phyloP scores from a whole-genome alignment of 2,888 invertebrate genomes.

The Tuberolachnus salignus region DNA sequence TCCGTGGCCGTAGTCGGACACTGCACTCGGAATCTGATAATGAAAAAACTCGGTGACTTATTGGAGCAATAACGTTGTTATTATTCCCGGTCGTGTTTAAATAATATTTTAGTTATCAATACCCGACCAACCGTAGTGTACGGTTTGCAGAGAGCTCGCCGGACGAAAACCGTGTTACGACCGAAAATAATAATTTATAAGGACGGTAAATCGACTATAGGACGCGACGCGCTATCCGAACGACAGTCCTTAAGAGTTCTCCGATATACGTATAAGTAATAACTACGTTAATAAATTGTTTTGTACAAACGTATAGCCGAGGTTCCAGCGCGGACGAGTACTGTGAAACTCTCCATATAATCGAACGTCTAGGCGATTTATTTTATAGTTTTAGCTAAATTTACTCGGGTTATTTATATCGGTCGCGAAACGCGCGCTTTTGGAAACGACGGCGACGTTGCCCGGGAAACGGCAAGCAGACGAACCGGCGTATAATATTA shows the following conservation, averaged over 20 bases:
- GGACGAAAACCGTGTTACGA: not conserved
- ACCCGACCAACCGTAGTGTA: not conserved
- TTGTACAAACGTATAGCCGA: too few species aligned
- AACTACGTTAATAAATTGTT: too few species aligned
- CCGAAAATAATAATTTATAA: not conserved
- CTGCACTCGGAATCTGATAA: too few species aligned
- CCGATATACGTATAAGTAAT: not conserved
- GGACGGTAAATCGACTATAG: not conserved
- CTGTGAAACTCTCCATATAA: not conserved
- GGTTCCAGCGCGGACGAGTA: too few species aligned
- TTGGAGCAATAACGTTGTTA: not conserved
- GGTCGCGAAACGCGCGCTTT: too few species aligned
- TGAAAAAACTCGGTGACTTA: too few species aligned
- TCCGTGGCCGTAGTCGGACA: too few species aligned
- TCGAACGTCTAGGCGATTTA: not conserved
- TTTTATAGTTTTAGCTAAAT: not conserved
- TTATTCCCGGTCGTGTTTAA: not conserved
- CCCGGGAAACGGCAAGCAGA: too few species aligned
- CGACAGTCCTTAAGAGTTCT: conserved; percentile 11
- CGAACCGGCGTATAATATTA: too few species aligned
- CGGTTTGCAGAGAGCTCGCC: not conserved
- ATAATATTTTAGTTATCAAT: not conserved
- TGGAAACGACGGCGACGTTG: too few species aligned
- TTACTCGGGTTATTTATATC: not conserved
- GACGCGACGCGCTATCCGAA: not conserved